Evolutionary conservation across 1,140 invertebrate genomes (phyloP).

Genomic region (Drosophila baimaii): DNA sequence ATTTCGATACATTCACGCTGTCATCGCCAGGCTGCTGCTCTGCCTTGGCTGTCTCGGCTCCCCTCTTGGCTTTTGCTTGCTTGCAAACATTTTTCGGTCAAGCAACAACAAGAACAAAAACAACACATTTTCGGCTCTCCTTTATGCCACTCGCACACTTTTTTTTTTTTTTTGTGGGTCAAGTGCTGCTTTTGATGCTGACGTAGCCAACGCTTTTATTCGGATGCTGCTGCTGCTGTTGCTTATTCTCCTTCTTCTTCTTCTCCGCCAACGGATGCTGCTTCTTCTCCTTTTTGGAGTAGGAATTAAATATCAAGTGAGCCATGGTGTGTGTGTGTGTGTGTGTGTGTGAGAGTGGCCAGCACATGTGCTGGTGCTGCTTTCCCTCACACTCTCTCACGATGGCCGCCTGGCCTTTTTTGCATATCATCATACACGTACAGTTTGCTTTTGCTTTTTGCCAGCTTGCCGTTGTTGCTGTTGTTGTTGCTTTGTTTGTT

Average conservation of each 20-base stretch:
- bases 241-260: conserved; percentile 47
- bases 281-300: conserved; percentile 66
- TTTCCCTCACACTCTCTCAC: conserved; percentile 26
- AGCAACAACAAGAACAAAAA: conserved; percentile 40
- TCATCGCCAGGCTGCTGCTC: background rate
- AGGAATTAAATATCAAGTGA: conserved; percentile 78
- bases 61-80: conserved; percentile 46
- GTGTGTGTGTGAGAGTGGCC: conserved; percentile 30
- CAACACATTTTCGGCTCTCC: conserved; percentile 40
- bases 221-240: conserved; percentile 25
- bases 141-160: conserved; percentile 38
- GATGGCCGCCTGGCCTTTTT: conserved; percentile 59
- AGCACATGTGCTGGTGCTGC: conserved; percentile 56
- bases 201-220: conserved; percentile 68
- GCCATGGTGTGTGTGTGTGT: conserved; percentile 13
- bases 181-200: conserved; percentile 78
- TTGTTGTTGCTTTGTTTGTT: conserved; percentile 62
- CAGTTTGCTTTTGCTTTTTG: conserved; percentile 76
- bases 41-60: conserved; percentile 1
- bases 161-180: conserved; percentile 52
- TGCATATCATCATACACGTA: conserved; percentile 79
- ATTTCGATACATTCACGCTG: conserved; percentile 10
- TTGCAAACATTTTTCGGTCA: conserved; percentile 57
- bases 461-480: conserved; percentile 43
- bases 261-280: conserved; percentile 47